Evolutionary conservation across 2,888 invertebrate species (phyloP).

Genomic region (Brachypterus glaber): DNA sequence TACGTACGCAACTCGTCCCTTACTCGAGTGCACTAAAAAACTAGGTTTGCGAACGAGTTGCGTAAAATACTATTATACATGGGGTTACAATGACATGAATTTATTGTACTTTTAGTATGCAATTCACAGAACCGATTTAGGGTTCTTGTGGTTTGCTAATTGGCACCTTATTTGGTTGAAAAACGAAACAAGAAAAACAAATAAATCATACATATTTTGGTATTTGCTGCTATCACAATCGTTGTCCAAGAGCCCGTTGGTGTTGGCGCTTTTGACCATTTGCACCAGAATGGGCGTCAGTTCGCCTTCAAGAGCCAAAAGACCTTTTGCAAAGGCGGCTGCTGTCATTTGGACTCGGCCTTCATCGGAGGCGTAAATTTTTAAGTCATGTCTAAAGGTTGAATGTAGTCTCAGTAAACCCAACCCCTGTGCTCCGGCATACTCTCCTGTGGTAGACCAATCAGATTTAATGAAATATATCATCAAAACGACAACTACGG

Average conservation of each 20-base stretch:
- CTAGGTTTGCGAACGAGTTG: no score
- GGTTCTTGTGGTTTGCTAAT: no score
- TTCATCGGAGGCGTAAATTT: constrained; percentile 99
- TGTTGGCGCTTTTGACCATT: constrained; percentile 99
- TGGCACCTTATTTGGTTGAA: no score
- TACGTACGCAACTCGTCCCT: no score
- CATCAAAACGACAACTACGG: no score
- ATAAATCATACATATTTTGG: constrained; percentile 74
- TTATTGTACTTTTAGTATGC: no score
- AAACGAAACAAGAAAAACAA: no score
- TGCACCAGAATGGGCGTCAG: constrained; percentile 97
- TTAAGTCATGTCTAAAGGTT: constrained; percentile 96
- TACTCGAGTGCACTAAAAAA: no score
- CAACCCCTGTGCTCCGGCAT: constrained; percentile 87
- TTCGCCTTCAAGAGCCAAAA: constrained; percentile 95
- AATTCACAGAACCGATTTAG: no score
- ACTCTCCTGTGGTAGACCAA: constrained; percentile 59
- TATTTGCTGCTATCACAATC: constrained; percentile 96
- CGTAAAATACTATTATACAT: no score
- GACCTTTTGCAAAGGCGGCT: constrained; percentile 97
- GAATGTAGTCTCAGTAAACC: constrained; percentile 93
- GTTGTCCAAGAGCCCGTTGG: constrained; percentile 94
- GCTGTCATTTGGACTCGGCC: constrained; percentile 99
- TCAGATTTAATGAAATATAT: no score
- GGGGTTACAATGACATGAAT: no score